Evolutionary conservation across 2,888 invertebrate genomes (phyloP).

Genomic region (Noctua pronuba): DNA sequence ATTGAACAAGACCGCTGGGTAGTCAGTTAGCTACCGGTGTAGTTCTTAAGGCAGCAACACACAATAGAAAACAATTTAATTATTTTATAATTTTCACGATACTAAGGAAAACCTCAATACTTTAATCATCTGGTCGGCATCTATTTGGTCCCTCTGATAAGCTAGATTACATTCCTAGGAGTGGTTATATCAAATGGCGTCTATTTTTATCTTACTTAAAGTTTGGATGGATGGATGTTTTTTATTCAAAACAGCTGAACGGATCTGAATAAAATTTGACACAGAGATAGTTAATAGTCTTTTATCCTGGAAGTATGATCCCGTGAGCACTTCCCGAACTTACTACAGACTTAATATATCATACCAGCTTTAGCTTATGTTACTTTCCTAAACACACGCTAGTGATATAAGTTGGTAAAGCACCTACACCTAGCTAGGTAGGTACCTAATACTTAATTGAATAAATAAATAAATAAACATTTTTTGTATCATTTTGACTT

Average conservation of each 20-base stretch:
- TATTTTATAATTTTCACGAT: neutral
- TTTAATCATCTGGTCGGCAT: neutral
- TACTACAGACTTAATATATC: neutral
- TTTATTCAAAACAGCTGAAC: neutral
- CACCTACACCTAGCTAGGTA: neutral
- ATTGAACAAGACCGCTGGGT: conserved; percentile 4
- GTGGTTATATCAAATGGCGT: conserved; percentile 3
- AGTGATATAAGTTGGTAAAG: neutral
- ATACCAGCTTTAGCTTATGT: neutral
- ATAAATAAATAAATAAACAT: neutral
- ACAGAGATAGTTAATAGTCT: neutral
- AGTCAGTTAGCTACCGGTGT: neutral
- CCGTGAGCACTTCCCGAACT: neutral
- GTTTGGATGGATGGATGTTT: neutral
- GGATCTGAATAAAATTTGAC: neutral
- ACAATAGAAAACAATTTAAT: neutral
- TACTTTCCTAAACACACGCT: neutral
- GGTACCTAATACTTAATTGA: too few species aligned
- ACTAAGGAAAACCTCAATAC: neutral
- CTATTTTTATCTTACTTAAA: neutral
- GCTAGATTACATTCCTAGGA: conserved; percentile 9
- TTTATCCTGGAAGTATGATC: neutral
- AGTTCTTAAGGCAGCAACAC: neutral
- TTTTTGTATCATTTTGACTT: neutral
- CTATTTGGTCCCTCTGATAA: neutral